A percentile compares a stretch with the other conserved stretches of the same genome.
These are phyloP conservation scores for Oxycera nigricornis DNA, from an alignment of 2,888 invertebrate genomes.

Conservation along the genomic window DNA sequence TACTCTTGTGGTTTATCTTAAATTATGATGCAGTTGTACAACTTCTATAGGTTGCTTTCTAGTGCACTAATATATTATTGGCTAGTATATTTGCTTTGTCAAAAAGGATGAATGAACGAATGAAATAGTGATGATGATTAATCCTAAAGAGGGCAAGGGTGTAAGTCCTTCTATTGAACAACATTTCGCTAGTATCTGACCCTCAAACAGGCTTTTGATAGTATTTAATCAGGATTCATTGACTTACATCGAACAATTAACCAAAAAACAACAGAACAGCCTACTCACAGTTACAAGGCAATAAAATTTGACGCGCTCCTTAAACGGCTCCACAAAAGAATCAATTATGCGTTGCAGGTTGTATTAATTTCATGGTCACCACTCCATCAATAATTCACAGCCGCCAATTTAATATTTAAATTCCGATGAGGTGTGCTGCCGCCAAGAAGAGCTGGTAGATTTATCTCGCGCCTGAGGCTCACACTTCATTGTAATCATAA, in stretches of 20 bases:
- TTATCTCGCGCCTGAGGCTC: too few relatives aligned
- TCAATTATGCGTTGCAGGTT: neutral
- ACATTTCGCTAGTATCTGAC: neutral
- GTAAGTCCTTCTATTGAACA: neutral
- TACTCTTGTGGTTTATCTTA: neutral
- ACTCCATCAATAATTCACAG: neutral
- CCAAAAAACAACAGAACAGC: neutral
- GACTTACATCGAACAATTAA: neutral
- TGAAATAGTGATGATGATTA: too few relatives aligned
- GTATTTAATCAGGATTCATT: neutral
- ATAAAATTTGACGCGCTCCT: neutral
- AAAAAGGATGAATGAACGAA: too few relatives aligned
- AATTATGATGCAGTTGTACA: neutral
- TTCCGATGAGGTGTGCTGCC: neutral
- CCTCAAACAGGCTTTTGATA: neutral
- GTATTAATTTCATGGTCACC: neutral
- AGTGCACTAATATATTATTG: too few relatives aligned
- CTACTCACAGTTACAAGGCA: too few relatives aligned
- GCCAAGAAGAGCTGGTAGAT: neutral
- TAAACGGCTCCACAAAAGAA: neutral
- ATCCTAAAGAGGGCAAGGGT: neutral
- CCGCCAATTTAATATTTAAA: neutral
- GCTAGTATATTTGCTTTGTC: too few relatives aligned
- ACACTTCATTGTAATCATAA: too few relatives aligned
- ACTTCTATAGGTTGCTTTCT: neutral